These are phyloP conservation scores for Hyalella azteca DNA, from an alignment of 2,888 invertebrate species.

Conservation along the genomic window DNA sequence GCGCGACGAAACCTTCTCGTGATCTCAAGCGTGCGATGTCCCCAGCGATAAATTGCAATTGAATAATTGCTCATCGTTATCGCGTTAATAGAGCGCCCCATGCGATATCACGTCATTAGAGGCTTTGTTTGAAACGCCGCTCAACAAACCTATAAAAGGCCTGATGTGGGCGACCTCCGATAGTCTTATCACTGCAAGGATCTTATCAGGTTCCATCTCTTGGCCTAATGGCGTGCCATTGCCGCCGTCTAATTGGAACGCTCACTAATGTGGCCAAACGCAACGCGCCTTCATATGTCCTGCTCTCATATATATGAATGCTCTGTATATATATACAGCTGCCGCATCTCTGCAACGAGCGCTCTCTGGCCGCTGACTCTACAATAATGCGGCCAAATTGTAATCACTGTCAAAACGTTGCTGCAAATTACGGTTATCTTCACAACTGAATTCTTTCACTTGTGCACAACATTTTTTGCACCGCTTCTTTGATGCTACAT, in stretches of 20 bases:
- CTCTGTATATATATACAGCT: too few relatives aligned
- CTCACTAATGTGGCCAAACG: constrained; percentile 4
- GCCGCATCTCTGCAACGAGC: too few relatives aligned
- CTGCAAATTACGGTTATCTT: too few relatives aligned
- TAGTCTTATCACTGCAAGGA: not conserved
- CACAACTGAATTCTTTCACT: too few relatives aligned
- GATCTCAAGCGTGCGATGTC: constrained; percentile 1
- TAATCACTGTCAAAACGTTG: too few relatives aligned
- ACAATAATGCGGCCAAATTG: too few relatives aligned
- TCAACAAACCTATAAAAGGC: constrained; percentile 15
- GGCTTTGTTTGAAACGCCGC: constrained; percentile 36
- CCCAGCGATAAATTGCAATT: constrained; percentile 25
- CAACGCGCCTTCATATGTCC: not conserved
- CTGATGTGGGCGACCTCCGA: constrained; percentile 4
- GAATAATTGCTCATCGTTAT: constrained; percentile 30
- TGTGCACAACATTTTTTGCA: too few relatives aligned
- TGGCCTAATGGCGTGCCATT: constrained; percentile 5
- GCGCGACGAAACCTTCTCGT: not conserved
- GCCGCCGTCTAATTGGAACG: constrained; percentile 24
- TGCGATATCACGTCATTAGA: constrained; percentile 28
- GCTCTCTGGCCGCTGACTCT: too few relatives aligned
- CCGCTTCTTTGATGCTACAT: too few relatives aligned
- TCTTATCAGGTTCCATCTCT: constrained; percentile 26
- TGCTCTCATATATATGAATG: not conserved
- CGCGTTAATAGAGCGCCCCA: constrained; percentile 12